Evolutionary conservation across 64 coral and sea anemone genomes (phyloP).

Genomic region (Catalaphyllia jardinei): DNA sequence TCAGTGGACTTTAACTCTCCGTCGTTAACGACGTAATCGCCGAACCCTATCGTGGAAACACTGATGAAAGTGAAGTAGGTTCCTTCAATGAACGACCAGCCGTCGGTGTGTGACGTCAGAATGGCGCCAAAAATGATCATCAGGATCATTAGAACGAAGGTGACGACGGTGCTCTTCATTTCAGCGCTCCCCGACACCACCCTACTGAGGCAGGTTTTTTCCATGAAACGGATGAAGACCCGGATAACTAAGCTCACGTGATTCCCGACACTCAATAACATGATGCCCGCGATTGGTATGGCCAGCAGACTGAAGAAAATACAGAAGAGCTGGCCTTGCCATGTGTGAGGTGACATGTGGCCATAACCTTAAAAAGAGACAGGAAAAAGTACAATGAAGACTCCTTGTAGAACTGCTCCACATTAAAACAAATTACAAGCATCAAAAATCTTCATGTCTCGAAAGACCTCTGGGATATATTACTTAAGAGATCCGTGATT

Average conservation of each 20-base stretch:
- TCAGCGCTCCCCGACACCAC: slow-evolving; percentile 50
- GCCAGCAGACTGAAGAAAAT: slow-evolving; percentile 89
- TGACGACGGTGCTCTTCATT: slow-evolving; percentile 76
- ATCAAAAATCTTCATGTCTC: too few species aligned
- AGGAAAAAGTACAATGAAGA: background rate
- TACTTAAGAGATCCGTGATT: too few species aligned
- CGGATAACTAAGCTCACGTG: slow-evolving; percentile 79
- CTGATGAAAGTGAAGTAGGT: slow-evolving; percentile 93
- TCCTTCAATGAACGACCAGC: slow-evolving; percentile 89
- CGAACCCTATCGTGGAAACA: slow-evolving; percentile 94
- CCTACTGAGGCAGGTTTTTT: slow-evolving; percentile 60
- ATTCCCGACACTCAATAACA: slow-evolving; percentile 88
- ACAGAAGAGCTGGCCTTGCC: slow-evolving; percentile 92
- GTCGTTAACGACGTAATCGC: slow-evolving; percentile 94
- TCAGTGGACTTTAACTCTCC: slow-evolving; percentile 67
- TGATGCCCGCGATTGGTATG: slow-evolving; percentile 88
- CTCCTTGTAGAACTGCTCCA: too few species aligned
- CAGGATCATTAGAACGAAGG: slow-evolving; percentile 81
- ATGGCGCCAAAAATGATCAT: slow-evolving; percentile 91
- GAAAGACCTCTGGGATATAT: too few species aligned
- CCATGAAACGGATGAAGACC: slow-evolving; percentile 69
- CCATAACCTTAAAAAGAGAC: slow-evolving; percentile 76
- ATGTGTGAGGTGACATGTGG: slow-evolving; percentile 87
- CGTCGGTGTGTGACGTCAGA: slow-evolving; percentile 86
- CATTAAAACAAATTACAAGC: too few species aligned